Conservation (phyloP, 2,113 vertebrate species). For the Chrysochloris asiatica region DNA sequence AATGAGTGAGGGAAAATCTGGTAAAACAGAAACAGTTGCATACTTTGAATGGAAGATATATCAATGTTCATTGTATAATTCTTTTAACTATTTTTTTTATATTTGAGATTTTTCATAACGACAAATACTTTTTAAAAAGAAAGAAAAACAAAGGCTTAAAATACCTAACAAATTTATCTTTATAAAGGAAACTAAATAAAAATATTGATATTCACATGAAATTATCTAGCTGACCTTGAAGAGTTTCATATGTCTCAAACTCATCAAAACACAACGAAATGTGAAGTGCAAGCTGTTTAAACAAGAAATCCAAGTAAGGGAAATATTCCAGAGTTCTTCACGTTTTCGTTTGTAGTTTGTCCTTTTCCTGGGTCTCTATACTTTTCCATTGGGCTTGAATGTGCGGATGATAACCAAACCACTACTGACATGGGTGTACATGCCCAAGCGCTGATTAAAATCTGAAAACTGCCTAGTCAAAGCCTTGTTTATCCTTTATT, state of each 20-base stretch:
- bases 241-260: not conserved
- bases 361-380: not conserved
- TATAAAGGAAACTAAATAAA: conserved; percentile 44
- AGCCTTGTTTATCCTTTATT: not conserved
- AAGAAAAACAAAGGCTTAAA: not conserved
- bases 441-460: not conserved
- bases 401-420: not conserved
- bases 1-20: not conserved
- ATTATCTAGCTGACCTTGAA: not conserved
- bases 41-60: not conserved
- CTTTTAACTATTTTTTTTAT: not conserved
- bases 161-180: not conserved
- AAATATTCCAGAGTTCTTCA: not conserved
- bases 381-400: not conserved
- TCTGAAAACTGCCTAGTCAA: not conserved
- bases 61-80: not conserved
- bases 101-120: not conserved
- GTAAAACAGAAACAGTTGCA: not conserved
- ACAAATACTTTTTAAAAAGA: not conserved
- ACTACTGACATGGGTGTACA: not conserved
- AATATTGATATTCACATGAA: not conserved
- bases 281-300: no score
- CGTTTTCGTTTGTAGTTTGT: not conserved
- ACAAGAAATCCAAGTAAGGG: not conserved
- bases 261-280: not conserved